Evolutionary conservation across 1,140 invertebrate genomes (phyloP).

Genomic region (Drosophila ambigua): DNA sequence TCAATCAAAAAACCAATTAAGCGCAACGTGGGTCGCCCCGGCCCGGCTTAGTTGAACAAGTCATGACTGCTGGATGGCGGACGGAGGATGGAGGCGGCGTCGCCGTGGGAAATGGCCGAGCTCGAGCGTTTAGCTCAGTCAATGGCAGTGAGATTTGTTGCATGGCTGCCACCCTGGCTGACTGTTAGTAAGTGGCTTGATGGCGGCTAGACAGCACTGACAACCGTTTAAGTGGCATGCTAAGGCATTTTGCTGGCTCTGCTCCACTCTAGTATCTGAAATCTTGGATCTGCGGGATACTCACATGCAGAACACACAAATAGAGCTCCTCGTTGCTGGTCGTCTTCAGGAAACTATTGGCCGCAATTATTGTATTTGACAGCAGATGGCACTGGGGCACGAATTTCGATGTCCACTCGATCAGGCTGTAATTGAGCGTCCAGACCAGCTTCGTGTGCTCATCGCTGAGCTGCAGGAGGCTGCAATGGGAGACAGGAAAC

Average conservation of each 20-base stretch:
- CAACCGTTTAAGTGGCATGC: conserved; percentile 48
- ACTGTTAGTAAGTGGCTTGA: conserved; percentile 50
- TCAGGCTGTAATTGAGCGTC: conserved; percentile 83
- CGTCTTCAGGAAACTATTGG: conserved; percentile 75
- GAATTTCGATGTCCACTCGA: conserved; percentile 84
- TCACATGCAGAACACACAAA: conserved; percentile 81
- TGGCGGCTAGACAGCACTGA: conserved; percentile 50
- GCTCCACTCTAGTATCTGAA: background rate
- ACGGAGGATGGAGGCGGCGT: no score
- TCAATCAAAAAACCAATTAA: conserved; percentile 84
- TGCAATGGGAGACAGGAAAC: conserved; percentile 39
- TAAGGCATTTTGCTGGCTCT: conserved; percentile 23
- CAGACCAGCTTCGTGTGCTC: conserved; percentile 75
- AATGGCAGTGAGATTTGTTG: conserved; percentile 45
- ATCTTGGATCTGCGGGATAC: conserved; percentile 35
- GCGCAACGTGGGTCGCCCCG: conserved; percentile 53
- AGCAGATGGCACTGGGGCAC: conserved; percentile 79
- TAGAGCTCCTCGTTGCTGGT: conserved; percentile 76
- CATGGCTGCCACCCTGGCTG: conserved; percentile 26
- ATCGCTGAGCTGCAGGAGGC: conserved; percentile 69
- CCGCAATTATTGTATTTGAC: conserved; percentile 79
- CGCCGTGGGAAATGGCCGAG: no score
- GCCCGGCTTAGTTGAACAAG: conserved; percentile 36
- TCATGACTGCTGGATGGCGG: background rate
- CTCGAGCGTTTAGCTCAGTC: conserved; percentile 22